phyloP scores from a whole-genome alignment of 2,888 invertebrate genomes.

The Cetonia aurata region DNA sequence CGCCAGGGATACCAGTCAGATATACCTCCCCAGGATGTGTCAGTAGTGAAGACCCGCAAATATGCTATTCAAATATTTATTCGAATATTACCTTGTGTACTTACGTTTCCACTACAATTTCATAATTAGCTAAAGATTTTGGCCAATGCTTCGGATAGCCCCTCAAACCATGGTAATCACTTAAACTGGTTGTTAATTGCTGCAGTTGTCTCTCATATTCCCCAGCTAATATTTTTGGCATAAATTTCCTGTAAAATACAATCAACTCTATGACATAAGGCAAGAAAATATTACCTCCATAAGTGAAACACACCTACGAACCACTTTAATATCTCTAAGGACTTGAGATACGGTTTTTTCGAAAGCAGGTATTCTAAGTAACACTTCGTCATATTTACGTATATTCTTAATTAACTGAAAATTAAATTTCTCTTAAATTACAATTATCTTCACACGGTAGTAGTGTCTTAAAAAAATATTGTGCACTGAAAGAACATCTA shows the following conservation, averaged over 20 bases:
- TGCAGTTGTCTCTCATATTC: conserved; percentile 88
- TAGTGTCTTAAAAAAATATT: neutral
- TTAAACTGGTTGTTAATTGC: conserved; percentile 86
- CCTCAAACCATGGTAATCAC: conserved; percentile 77
- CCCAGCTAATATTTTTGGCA: conserved; percentile 89
- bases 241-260: conserved; percentile 79
- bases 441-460: conserved; percentile 1
- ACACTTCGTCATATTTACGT: conserved; percentile 78
- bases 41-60: too few species aligned
- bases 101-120: conserved; percentile 92
- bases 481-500: too few species aligned
- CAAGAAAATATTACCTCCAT: conserved; percentile 52
- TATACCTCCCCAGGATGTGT: too few species aligned
- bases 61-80: neutral
- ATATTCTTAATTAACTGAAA: conserved; percentile 86
- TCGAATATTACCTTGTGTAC: conserved; percentile 59
- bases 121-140: conserved; percentile 77
- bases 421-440: conserved; percentile 4
- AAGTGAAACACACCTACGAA: conserved; percentile 75
- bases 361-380: conserved; percentile 83
- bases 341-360: conserved; percentile 88
- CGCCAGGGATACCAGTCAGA: too few species aligned
- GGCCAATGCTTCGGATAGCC: conserved; percentile 83
- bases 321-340: conserved; percentile 85
- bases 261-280: conserved; percentile 17